Evolutionary conservation across 2,888 invertebrate genomes (phyloP).

Genomic region (Heliconius ismenius): DNA sequence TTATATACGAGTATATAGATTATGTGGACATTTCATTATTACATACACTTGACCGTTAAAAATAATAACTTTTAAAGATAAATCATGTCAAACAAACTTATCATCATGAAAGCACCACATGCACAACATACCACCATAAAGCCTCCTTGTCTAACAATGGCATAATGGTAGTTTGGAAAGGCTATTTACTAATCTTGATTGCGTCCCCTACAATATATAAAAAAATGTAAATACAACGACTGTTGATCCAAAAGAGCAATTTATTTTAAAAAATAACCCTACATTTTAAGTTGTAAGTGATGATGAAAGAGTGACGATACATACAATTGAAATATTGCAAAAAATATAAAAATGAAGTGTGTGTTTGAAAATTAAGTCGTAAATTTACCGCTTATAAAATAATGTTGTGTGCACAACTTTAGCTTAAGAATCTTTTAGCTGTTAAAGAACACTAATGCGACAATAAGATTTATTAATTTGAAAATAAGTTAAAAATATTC

Average conservation of each 20-base stretch:
- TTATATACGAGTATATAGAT: too few relatives aligned
- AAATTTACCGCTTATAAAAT: neutral
- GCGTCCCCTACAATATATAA: too few relatives aligned
- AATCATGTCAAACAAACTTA: neutral
- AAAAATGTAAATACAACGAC: too few relatives aligned
- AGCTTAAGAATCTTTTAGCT: neutral
- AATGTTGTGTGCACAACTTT: neutral
- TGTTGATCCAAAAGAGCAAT: too few relatives aligned
- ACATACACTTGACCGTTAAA: neutral
- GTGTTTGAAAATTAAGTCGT: neutral
- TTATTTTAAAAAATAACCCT: too few relatives aligned
- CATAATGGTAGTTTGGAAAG: too few relatives aligned
- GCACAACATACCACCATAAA: too few relatives aligned
- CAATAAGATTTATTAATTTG: conserved; percentile 26
- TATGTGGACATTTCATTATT: neutral
- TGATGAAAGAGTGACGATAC: too few relatives aligned
- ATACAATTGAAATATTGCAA: too few relatives aligned
- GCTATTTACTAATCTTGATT: too few relatives aligned
- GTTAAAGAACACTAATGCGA: conserved; percentile 3
- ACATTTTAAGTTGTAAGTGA: too few relatives aligned
- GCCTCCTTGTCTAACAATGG: too few relatives aligned
- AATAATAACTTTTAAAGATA: neutral
- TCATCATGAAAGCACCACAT: neutral
- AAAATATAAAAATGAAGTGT: neutral
- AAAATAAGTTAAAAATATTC: neutral